Conservation (phyloP, 2,113 vertebrate species). For the Callionymus lyra region DNA sequence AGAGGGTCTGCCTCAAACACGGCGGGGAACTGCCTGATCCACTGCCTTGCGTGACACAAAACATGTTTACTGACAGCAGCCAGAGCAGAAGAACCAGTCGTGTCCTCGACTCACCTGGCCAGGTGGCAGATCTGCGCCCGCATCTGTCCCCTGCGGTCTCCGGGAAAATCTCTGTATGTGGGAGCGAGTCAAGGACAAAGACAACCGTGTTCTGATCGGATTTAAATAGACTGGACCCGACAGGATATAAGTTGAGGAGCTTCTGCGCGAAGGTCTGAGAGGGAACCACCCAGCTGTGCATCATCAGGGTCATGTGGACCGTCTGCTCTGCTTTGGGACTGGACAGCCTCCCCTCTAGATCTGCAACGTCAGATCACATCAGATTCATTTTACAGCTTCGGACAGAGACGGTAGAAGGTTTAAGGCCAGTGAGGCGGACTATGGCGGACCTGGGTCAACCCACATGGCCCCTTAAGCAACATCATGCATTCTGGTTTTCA, state of each 20-base stretch:
- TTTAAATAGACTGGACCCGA: constrained; percentile 40
- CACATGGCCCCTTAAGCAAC: too few relatives aligned
- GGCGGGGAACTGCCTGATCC: constrained; percentile 73
- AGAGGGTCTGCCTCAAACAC: constrained; percentile 71
- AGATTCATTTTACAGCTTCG: background rate
- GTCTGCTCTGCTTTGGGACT: constrained; percentile 54
- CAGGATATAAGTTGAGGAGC: constrained; percentile 71
- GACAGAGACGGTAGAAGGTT: too few relatives aligned
- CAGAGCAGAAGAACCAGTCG: constrained; percentile 25
- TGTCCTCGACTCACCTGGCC: constrained; percentile 58
- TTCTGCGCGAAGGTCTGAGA: constrained; percentile 67
- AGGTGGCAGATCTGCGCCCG: constrained; percentile 65
- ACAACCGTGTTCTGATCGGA: constrained; percentile 34
- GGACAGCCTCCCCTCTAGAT: constrained; percentile 60
- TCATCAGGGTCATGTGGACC: constrained; percentile 73
- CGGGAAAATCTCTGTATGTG: constrained; percentile 67
- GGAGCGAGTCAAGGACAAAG: constrained; percentile 56
- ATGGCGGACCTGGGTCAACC: too few relatives aligned
- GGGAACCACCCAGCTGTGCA: constrained; percentile 72
- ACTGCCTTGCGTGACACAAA: constrained; percentile 67
- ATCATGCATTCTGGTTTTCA: too few relatives aligned
- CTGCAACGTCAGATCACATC: constrained; percentile 27
- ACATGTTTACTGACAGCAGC: constrained; percentile 42
- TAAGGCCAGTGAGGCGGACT: too few relatives aligned
- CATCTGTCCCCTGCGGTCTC: constrained; percentile 55